These are phyloP conservation scores for Microcebus lehilahytsara DNA, from an alignment of 2,113 vertebrate species.

Conservation along the genomic window DNA sequence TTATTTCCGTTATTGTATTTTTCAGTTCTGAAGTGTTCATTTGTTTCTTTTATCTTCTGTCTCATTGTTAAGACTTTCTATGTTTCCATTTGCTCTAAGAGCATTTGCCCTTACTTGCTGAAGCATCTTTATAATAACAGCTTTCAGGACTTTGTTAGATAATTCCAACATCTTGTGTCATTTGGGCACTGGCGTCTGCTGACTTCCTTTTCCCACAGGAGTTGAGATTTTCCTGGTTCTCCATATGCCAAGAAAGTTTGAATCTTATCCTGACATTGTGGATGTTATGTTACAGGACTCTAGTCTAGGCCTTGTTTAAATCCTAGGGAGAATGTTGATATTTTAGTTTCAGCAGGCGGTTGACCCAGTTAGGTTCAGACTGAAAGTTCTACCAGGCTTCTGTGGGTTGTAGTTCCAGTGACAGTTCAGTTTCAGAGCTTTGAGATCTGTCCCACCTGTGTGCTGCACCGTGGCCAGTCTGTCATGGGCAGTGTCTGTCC, in stretches of 20 bases:
- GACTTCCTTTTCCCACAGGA: not conserved
- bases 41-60: not conserved
- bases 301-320: not conserved
- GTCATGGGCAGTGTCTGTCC: too few species aligned
- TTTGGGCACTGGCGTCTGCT: not conserved
- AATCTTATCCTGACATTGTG: not conserved
- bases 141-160: not conserved
- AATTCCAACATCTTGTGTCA: not conserved
- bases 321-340: not conserved
- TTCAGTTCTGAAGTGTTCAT: not conserved
- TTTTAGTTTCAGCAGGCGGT: not conserved
- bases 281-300: not conserved
- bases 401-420: not conserved
- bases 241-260: not conserved
- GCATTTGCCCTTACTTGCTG: not conserved
- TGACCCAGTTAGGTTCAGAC: not conserved
- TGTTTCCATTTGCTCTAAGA: not conserved
- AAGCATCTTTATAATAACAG: not conserved
- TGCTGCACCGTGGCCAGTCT: not conserved
- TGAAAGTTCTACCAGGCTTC: not conserved
- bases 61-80: not conserved
- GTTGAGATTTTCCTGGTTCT: not conserved
- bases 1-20: not conserved
- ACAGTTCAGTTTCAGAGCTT: not conserved
- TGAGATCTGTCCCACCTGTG: not conserved